Evolutionary conservation across 1,140 invertebrate genomes (phyloP).

Genomic region (Drosophila insularis): DNA sequence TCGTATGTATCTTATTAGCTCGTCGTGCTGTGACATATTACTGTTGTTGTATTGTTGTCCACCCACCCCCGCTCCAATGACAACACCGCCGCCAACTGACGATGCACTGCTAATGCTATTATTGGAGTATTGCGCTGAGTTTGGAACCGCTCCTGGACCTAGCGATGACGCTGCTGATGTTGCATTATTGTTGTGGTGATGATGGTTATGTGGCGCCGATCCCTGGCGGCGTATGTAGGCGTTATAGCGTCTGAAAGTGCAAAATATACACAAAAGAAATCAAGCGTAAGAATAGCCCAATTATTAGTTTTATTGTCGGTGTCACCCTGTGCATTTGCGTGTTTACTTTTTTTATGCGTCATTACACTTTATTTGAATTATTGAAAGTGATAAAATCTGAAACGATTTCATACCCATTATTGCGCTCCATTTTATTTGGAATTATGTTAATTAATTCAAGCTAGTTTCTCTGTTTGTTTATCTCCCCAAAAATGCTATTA

Average conservation of each 20-base stretch:
- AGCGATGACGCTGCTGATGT: conserved; percentile 42
- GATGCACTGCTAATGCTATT: conserved; percentile 64
- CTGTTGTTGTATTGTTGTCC: conserved; percentile 39
- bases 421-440: conserved; percentile 64
- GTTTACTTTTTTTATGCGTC: conserved; percentile 27
- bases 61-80: conserved; percentile 19
- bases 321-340: conserved; percentile 32
- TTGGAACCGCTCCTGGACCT: conserved; percentile 45
- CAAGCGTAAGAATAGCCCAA: conserved; percentile 15
- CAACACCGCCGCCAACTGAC: conserved; percentile 5
- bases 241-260: conserved; percentile 65
- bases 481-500: conserved; percentile 61
- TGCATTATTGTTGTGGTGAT: conserved; percentile 62
- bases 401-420: conserved; percentile 58
- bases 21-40: conserved; percentile 76
- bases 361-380: background rate
- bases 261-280: conserved; percentile 25
- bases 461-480: conserved; percentile 26
- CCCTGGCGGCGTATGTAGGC: conserved; percentile 72
- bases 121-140: conserved; percentile 60
- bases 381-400: background rate
- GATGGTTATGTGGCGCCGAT: conserved; percentile 61
- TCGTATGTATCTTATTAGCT: conserved; percentile 77
- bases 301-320: conserved; percentile 24
- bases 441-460: conserved; percentile 34